Base-by-base conservation (phyloP, 2,113 vertebrate genomes). In the Nipponia nippon region DNA sequence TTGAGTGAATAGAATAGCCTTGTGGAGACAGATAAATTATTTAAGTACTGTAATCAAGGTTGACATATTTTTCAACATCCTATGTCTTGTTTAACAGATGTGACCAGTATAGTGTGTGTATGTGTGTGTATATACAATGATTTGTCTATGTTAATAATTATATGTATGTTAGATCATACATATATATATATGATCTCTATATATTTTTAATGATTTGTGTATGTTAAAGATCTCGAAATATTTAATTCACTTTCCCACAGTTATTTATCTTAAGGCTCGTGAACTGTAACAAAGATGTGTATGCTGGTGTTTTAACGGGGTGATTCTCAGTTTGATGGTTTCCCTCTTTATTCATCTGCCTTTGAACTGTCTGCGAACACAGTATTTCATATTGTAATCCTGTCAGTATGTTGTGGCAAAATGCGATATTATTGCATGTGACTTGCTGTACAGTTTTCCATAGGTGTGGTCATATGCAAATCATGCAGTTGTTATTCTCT, bases 21-120 rank as follows among this genome's bases (percentile, higher is more conserved):
- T 62, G 91, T 94, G 81, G 82, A 95, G 91, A 86, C 40, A 83
- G 84, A 75, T 50, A 47, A 79, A 95, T 93, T 52, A 73, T 66
- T 89, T 23, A 61, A 95, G 50, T 92, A n/a, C 79, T 90, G 53
- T 77, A 91, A 83, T 92, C 63, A 70, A 83, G n/a, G 42, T 52
- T 92, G 81, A 66, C 58, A 20, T 92, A 46, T 89, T 93, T 92
- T 92, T 83, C 79, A 65, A 22, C 53, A 62, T 82, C 34, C 36
- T n/a, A 0, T 63, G 38, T 76, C 14, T 65, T 44, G 23, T 81
- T 84, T 83, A 76, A 65, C 44, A 65, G 52, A 72, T 44, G 25
- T 34, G 34, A 76, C 13, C 30, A 46, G 40, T 11, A 29, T 46
- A 42, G 26, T 25, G 6, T 52, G 5, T 23, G 6, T 52, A 4